Evolutionary conservation across 1,140 invertebrate species (phyloP), one percentile per base, ranked within the genome.

Genomic region (Drosophila lacteicornis): DNA sequence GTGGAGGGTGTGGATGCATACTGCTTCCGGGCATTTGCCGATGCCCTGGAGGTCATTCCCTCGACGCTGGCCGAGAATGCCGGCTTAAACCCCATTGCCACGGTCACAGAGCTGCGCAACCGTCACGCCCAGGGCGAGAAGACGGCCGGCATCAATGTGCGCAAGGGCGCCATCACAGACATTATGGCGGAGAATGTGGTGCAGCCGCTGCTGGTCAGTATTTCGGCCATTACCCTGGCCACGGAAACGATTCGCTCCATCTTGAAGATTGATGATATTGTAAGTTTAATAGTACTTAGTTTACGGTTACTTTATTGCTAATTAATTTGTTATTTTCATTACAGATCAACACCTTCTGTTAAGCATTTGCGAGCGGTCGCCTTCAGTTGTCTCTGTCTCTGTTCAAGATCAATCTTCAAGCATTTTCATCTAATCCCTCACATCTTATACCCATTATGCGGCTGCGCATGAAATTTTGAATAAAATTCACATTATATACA

Each of bases 11-110:
- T 98, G 47, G 97, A 99, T 93, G 97, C 98, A 53, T 99, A 99
- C 93, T 99, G 99, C 91, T 96, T 97, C 71, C 95, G 97, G 75
- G 98, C 98, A 2, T 99, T 98, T 94, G 98, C 99, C 9, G 97
- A 99, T 92, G 98, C 99, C 2, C 94, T 99, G 25, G 98, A 99
- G 94, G 96, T 99, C 4, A 97, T 99, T 91, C 99, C 99, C 3
- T 99, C 96, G 56, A 99, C 99, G 4, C 94, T 99, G 58, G 98
- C 99, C n/a, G 99, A 99, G 94, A 99, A 99, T 93, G 99, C 99
- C 27, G 99, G 99, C n/a, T 94, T 99, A 3, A 99, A 99, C 94
- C 97, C 99, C 0, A 99, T 99, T 92, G 94, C 97, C 53, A 99
- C 99, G 1, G 99, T 99, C 1, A 99, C 99, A 0, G 98, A 99